These are phyloP conservation scores for Cirrhinus mrigala DNA, from an alignment of 2,797 vertebrate species.

Conservation along the genomic window DNA sequence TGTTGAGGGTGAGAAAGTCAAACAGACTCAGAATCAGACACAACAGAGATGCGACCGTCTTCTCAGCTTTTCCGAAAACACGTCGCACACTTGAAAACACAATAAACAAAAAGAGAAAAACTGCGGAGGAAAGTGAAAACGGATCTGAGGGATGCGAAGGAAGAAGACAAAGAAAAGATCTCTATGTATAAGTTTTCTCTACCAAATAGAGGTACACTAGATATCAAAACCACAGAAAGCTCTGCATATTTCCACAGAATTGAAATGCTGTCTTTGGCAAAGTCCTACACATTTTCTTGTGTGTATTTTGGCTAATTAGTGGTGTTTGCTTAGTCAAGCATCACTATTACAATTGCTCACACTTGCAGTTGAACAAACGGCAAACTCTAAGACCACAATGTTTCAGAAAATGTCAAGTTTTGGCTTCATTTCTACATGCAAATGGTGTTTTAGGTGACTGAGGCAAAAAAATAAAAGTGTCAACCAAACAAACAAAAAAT, in stretches of 20 bases:
- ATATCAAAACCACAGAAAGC: conserved; percentile 5
- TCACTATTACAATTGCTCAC: background rate
- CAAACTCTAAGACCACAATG: background rate
- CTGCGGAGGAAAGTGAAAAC: background rate
- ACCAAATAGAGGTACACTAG: background rate
- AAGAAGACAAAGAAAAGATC: background rate
- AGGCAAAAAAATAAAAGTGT: background rate
- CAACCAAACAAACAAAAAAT: background rate
- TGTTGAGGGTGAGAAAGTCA: conserved; percentile 69
- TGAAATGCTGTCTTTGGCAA: background rate
- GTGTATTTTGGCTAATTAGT: conserved; percentile 4
- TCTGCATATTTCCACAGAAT: background rate
- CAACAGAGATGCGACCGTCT: conserved; percentile 28
- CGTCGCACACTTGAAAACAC: background rate
- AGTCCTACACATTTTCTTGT: background rate
- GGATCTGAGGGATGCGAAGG: background rate
- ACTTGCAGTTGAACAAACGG: background rate
- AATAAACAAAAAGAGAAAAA: background rate
- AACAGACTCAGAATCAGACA: conserved; percentile 55
- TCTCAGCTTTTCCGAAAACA: background rate
- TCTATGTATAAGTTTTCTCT: background rate
- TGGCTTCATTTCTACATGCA: background rate
- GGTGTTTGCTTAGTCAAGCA: background rate
- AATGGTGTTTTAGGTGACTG: background rate
- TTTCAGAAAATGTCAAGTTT: background rate